These are phyloP conservation scores for Cavia aperea DNA, from an alignment of 2,113 vertebrate genomes.

Conservation along the genomic window DNA sequence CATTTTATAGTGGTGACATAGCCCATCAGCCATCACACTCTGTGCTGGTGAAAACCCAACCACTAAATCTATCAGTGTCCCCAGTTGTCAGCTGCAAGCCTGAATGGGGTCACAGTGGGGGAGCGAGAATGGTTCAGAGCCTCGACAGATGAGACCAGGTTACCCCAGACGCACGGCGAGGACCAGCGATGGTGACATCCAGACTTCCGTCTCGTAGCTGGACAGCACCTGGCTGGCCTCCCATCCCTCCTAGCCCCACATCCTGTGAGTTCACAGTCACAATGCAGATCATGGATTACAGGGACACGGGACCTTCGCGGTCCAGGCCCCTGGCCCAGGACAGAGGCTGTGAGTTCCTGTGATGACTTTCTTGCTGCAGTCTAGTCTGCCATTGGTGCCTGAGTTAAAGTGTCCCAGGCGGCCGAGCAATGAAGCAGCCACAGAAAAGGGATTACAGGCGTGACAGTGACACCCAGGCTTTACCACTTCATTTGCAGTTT, in stretches of 20 bases:
- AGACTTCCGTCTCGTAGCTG: fast-evolving
- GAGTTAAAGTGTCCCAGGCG: fast-evolving
- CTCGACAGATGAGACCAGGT: fast-evolving
- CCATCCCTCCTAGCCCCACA: background rate
- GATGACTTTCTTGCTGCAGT: too few relatives aligned
- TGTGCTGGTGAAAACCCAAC: too few relatives aligned
- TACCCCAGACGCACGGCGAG: fast-evolving
- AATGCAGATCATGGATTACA: fast-evolving
- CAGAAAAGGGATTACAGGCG: too few relatives aligned
- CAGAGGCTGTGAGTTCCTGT: fast-evolving
- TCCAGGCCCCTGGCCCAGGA: background rate
- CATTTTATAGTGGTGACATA: too few relatives aligned
- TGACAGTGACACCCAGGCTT: too few relatives aligned
- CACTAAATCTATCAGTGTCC: too few relatives aligned
- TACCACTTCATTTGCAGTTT: background rate
- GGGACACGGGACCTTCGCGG: fast-evolving
- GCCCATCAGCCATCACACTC: too few relatives aligned
- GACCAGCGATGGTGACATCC: fast-evolving
- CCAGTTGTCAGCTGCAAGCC: background rate
- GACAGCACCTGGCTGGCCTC: background rate
- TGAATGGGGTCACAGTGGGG: background rate
- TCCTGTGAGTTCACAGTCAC: background rate
- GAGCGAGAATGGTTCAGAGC: fast-evolving
- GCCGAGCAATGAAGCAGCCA: background rate
- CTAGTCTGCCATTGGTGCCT: fast-evolving